Evolutionary conservation across 2,113 vertebrate genomes (phyloP).

Genomic region (Pomatorhinus ruficollis): DNA sequence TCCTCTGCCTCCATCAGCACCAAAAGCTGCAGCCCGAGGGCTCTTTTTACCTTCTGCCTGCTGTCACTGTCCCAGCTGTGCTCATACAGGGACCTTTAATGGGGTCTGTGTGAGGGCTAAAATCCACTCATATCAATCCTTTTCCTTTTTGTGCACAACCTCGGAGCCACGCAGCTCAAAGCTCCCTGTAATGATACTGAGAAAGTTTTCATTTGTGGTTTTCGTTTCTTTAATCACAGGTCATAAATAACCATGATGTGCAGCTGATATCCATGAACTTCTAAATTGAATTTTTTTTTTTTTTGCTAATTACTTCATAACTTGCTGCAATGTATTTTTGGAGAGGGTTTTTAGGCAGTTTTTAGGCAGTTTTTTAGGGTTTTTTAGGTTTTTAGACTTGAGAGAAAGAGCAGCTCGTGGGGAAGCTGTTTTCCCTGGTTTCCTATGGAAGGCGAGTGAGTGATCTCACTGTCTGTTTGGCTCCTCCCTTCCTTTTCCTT

Average conservation of each 20-base stretch:
- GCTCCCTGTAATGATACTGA: neutral
- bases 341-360: neutral
- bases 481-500: slow-evolving; percentile 61
- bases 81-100: neutral
- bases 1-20: neutral
- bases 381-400: neutral
- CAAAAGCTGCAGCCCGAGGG: neutral
- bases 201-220: neutral
- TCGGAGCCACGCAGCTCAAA: neutral
- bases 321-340: neutral
- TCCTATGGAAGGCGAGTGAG: neutral
- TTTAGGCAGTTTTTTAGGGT: neutral
- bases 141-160: neutral
- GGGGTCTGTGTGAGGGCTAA: neutral
- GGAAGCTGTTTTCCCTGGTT: neutral
- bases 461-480: slow-evolving; percentile 34
- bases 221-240: neutral
- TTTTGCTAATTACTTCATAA: neutral
- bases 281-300: neutral
- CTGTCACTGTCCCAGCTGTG: neutral
- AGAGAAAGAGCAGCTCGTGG: neutral
- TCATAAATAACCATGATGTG: neutral
- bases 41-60: neutral
- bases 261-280: neutral
- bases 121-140: neutral